Percentiles rank a stretch among this genome's conserved stretches.
Conservation (phyloP, 2,113 vertebrate genomes). For the Thymallus thymallus region DNA sequence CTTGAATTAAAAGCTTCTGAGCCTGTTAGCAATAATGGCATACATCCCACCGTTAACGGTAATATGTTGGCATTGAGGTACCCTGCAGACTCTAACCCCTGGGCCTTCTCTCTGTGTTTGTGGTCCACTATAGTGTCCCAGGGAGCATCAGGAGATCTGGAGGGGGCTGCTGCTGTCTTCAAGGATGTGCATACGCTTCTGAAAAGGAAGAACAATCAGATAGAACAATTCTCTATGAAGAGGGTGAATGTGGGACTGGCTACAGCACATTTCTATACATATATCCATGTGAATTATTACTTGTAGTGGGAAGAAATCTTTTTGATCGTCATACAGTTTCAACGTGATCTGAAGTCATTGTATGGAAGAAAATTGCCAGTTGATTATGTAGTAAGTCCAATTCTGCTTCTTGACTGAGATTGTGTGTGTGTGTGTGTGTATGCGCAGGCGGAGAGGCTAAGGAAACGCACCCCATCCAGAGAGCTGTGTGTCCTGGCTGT, state of each 20-base stretch:
- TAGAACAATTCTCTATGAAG: conserved; percentile 90
- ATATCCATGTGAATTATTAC: background rate
- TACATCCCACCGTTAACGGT: too few species aligned
- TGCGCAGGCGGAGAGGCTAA: conserved; percentile 84
- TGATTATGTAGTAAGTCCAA: too few species aligned
- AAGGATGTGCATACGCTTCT: conserved; percentile 90
- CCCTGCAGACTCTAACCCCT: background rate
- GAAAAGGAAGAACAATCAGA: conserved; percentile 94
- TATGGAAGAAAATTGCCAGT: too few species aligned
- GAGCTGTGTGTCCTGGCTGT: conserved; percentile 86
- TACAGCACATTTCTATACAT: background rate
- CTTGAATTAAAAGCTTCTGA: too few species aligned
- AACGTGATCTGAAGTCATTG: conserved; percentile 70
- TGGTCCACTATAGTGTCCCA: conserved; percentile 78
- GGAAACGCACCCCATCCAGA: conserved; percentile 77
- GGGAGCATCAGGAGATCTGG: conserved; percentile 86
- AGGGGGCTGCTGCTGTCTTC: conserved; percentile 80
- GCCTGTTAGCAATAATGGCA: too few species aligned
- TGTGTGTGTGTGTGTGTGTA: conserved; percentile 25
- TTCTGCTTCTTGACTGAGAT: background rate
- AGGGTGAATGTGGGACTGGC: conserved; percentile 71
- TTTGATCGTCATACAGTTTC: too few species aligned
- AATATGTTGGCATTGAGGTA: too few species aligned
- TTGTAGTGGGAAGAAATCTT: background rate
- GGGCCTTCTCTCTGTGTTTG: background rate